phyloP scores from a whole-genome alignment of 2,797 vertebrate genomes.

The Micropoecilia bifurca region DNA sequence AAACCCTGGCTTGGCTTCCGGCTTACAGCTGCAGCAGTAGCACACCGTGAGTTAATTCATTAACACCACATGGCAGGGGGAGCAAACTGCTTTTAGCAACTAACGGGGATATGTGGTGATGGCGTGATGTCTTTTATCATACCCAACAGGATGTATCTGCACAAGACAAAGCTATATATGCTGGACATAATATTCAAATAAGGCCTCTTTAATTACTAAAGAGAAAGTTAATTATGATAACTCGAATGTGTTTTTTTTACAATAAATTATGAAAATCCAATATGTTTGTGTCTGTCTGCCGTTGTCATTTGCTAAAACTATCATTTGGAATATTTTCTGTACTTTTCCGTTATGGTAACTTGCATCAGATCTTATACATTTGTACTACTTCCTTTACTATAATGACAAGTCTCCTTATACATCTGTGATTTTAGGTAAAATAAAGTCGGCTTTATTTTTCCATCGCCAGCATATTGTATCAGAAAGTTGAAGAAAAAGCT shows the following conservation, averaged over 20 bases:
- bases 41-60: conserved; percentile 53
- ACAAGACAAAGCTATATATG: conserved; percentile 24
- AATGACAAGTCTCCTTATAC: conserved; percentile 12
- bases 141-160: neutral
- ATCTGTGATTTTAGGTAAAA: neutral
- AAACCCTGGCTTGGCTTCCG: conserved; percentile 41
- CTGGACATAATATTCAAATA: conserved; percentile 4
- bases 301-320: neutral
- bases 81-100: conserved; percentile 48
- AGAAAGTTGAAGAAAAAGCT: neutral
- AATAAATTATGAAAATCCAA: neutral
- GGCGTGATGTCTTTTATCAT: conserved; percentile 15
- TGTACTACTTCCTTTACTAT: neutral
- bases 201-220: neutral
- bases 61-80: conserved; percentile 64
- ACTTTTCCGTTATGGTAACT: conserved; percentile 14
- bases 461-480: neutral
- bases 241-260: neutral
- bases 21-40: conserved; percentile 60
- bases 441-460: conserved; percentile 4
- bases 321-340: neutral
- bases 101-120: conserved; percentile 38
- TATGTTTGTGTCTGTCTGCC: neutral
- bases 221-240: conserved; percentile 4
- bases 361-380: neutral